These are phyloP conservation scores for Harpalus rubripes DNA, from an alignment of 2,888 invertebrate species.

Conservation along the genomic window DNA sequence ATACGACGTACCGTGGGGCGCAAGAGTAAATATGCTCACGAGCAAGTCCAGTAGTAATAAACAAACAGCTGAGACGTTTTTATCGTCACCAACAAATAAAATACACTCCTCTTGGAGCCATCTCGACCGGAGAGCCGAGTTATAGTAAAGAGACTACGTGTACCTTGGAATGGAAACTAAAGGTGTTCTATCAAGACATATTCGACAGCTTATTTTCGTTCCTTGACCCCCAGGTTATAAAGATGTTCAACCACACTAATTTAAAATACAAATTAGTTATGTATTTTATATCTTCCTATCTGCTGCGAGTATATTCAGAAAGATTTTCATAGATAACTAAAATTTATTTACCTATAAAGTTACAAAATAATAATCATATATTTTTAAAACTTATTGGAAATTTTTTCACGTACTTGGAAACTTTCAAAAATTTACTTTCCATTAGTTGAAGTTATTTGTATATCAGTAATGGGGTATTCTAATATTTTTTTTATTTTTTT, in stretches of 20 bases:
- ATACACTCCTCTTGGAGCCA: constrained; percentile 54
- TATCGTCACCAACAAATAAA: constrained; percentile 64
- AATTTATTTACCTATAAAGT: not conserved
- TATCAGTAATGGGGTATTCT: too few relatives aligned
- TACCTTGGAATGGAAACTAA: not conserved
- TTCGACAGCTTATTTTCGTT: constrained; percentile 38
- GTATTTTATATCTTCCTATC: constrained; percentile 3
- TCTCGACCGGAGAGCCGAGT: constrained; percentile 3
- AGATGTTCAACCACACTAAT: constrained; percentile 10
- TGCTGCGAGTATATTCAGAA: not conserved
- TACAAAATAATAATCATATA: not conserved
- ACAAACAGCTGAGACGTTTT: constrained; percentile 64
- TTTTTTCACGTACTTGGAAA: too few relatives aligned
- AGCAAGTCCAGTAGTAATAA: constrained; percentile 64
- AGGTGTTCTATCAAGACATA: constrained; percentile 29
- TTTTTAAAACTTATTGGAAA: not conserved
- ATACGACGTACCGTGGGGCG: constrained; percentile 57
- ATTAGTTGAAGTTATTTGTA: too few relatives aligned
- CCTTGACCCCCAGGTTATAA: constrained; percentile 25
- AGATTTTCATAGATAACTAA: not conserved
- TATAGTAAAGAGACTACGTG: not conserved
- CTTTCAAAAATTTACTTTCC: too few relatives aligned
- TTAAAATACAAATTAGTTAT: constrained; percentile 10
- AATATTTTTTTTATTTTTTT: too few relatives aligned
- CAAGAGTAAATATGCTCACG: constrained; percentile 49